Conservation (phyloP, 2,888 invertebrate species). For the Notodonta dromedarius region DNA sequence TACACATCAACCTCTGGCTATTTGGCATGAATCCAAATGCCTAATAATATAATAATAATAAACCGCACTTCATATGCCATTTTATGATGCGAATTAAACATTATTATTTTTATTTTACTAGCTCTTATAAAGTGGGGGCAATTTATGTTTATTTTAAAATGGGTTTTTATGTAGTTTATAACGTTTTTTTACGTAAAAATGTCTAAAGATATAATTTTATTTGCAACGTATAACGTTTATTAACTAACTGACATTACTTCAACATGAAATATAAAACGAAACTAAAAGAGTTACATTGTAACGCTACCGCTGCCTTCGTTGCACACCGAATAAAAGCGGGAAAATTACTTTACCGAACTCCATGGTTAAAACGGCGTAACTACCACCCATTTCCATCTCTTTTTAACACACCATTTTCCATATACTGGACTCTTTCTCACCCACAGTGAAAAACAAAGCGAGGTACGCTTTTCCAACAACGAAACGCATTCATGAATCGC, state of each 20-base stretch:
- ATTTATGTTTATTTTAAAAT: not conserved
- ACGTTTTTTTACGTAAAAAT: too few relatives aligned
- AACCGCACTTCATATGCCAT: slow-evolving; percentile 3
- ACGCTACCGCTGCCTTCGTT: slow-evolving; percentile 45
- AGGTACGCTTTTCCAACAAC: slow-evolving; percentile 69
- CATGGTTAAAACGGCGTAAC: slow-evolving; percentile 59
- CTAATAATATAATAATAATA: slow-evolving; percentile 20
- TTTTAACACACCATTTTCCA: slow-evolving; percentile 37
- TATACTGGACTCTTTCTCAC: slow-evolving; percentile 52
- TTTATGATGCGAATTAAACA: not conserved
- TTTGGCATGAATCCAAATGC: slow-evolving; percentile 19
- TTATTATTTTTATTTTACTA: not conserved
- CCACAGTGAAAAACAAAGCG: slow-evolving; percentile 59
- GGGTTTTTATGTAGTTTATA: not conserved
- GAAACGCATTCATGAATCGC: slow-evolving; percentile 68
- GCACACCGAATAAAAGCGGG: slow-evolving; percentile 77
- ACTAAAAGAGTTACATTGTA: slow-evolving; percentile 58
- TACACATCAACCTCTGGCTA: not conserved
- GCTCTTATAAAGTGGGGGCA: not conserved
- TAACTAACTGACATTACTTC: too few relatives aligned
- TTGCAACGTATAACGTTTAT: too few relatives aligned
- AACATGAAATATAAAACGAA: slow-evolving; percentile 15
- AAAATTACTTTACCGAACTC: slow-evolving; percentile 74
- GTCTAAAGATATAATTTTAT: too few relatives aligned
- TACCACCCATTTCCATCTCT: slow-evolving; percentile 54